A percentile compares a stretch with the other conserved stretches of the same genome.
These are phyloP conservation scores for Periparus ater DNA, from an alignment of 2,797 vertebrate genomes.

Conservation along the genomic window DNA sequence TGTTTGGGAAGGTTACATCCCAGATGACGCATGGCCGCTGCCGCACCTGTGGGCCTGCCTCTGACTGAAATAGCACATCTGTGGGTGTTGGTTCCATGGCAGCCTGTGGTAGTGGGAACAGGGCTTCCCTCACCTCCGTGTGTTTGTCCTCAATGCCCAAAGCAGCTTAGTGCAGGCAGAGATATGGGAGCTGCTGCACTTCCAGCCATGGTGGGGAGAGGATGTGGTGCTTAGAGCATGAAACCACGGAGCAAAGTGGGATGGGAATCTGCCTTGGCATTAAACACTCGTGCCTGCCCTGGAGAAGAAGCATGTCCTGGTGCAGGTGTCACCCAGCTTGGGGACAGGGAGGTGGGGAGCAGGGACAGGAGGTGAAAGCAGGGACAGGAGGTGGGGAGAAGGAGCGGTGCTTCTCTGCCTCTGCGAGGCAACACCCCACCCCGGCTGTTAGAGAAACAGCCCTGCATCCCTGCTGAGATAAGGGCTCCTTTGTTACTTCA, in stretches of 20 bases:
- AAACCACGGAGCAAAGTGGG: neutral
- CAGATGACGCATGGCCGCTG: neutral
- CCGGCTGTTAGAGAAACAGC: fast-evolving
- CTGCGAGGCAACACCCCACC: neutral
- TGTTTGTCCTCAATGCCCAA: neutral
- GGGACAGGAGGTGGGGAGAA: neutral
- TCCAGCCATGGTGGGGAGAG: neutral
- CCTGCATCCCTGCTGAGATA: neutral
- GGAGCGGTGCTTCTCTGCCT: neutral
- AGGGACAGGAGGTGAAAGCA: neutral
- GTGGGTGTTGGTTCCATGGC: neutral
- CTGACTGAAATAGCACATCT: neutral
- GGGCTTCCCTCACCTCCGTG: neutral
- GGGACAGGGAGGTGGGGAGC: neutral
- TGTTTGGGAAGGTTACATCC: neutral
- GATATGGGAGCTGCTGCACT: neutral
- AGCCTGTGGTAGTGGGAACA: neutral
- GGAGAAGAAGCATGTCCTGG: fast-evolving
- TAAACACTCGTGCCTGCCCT: neutral
- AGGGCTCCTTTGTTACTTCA: neutral
- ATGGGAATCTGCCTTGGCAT: neutral
- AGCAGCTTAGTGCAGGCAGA: neutral
- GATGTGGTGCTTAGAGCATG: neutral
- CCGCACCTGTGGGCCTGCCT: neutral
- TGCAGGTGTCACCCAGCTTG: fast-evolving